phyloP scores from a whole-genome alignment of 92 coral and sea anemone genomes.

The Hydrozoanthus gracilis region DNA sequence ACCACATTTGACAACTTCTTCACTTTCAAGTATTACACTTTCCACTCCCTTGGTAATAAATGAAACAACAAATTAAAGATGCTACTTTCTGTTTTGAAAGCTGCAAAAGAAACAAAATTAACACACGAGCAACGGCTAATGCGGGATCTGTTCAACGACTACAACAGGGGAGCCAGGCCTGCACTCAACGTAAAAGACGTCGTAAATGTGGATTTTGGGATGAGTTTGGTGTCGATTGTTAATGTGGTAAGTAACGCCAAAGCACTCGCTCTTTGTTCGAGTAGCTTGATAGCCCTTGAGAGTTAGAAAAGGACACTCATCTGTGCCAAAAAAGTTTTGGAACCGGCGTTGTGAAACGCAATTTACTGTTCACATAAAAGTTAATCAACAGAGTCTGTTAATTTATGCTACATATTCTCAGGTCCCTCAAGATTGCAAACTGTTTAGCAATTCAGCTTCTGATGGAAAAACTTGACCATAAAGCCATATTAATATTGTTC shows the following conservation, averaged over 20 bases:
- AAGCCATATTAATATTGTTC: too few relatives aligned
- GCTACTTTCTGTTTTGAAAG: neutral
- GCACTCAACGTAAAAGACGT: conserved; percentile 62
- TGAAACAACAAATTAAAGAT: neutral
- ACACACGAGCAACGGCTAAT: conserved; percentile 78
- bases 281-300: too few relatives aligned
- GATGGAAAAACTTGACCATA: too few relatives aligned
- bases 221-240: conserved; percentile 79
- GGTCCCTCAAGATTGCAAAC: too few relatives aligned
- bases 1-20: too few relatives aligned
- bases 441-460: too few relatives aligned
- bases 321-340: too few relatives aligned
- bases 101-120: neutral
- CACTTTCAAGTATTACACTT: neutral
- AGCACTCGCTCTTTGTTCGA: neutral
- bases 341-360: too few relatives aligned
- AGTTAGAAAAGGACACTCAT: too few relatives aligned
- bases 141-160: conserved; percentile 66
- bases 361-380: too few relatives aligned
- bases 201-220: conserved; percentile 79
- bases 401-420: too few relatives aligned
- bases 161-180: conserved; percentile 85
- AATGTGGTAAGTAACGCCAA: conserved; percentile 67
- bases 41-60: neutral
- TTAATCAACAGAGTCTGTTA: too few relatives aligned